Conservation (phyloP, 2,888 invertebrate genomes). For the Copidosoma aretas region DNA sequence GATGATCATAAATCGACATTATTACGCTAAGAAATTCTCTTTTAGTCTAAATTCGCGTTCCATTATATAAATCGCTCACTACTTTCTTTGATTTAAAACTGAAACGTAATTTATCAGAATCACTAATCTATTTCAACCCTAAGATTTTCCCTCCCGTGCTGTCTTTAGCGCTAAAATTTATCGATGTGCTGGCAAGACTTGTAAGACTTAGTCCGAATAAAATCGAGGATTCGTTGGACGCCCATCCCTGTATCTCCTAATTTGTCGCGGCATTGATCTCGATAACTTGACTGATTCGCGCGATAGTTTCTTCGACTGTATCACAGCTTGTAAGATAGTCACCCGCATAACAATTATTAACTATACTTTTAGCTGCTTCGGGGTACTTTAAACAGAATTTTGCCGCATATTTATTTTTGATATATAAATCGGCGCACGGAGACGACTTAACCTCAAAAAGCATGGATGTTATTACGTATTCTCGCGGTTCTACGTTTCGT, state of each 20-base stretch:
- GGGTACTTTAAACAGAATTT: constrained; percentile 36
- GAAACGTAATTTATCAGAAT: constrained; percentile 9
- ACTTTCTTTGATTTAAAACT: constrained; percentile 2
- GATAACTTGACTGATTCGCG: constrained; percentile 30
- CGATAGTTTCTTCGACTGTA: constrained; percentile 35
- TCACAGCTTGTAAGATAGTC: constrained; percentile 40
- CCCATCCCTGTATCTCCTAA: constrained; percentile 19
- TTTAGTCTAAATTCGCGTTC: background rate
- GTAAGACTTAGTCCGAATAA: background rate
- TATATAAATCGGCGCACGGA: constrained; percentile 33
- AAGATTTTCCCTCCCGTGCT: constrained; percentile 1
- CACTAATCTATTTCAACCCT: constrained; percentile 1
- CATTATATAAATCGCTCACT: background rate
- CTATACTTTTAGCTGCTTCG: constrained; percentile 43
- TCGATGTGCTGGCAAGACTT: background rate
- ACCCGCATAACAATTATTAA: constrained; percentile 46
- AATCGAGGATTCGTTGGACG: background rate
- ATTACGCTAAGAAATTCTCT: constrained; percentile 11
- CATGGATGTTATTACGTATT: constrained; percentile 2
- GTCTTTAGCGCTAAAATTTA: background rate
- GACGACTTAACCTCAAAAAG: constrained; percentile 18
- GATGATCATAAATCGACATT: constrained; percentile 16
- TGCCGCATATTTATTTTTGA: constrained; percentile 46
- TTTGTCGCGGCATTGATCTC: constrained; percentile 25
- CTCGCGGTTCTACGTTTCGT: background rate